Percentiles rank a stretch among this genome's conserved stretches.
Evolutionary conservation across 2,113 vertebrate species (phyloP).

Genomic region (Eretmochelys imbricata): DNA sequence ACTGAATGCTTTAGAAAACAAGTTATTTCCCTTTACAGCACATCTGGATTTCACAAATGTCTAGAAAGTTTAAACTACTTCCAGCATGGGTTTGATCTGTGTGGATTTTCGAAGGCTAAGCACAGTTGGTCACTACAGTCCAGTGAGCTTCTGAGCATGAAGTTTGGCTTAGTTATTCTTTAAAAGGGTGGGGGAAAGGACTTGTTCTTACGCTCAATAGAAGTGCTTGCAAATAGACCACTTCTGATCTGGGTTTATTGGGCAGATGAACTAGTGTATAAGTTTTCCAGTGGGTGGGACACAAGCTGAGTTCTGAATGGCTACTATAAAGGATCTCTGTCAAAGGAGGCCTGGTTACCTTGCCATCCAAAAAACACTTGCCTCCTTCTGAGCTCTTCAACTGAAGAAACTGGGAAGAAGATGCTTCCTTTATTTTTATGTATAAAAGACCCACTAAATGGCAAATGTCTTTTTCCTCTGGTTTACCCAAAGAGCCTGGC

Average conservation of each 20-base stretch:
- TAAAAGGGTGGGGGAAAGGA: not conserved
- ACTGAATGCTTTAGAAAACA: not conserved
- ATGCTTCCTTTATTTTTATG: not conserved
- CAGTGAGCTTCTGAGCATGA: not conserved
- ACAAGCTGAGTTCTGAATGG: fast-evolving
- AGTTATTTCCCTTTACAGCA: not conserved
- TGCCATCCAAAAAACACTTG: fast-evolving
- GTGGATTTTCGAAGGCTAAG: not conserved
- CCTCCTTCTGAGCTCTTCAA: not conserved
- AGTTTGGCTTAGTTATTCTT: fast-evolving
- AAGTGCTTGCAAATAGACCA: fast-evolving
- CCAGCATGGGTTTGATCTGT: not conserved
- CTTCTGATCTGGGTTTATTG: not conserved
- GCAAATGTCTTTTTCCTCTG: not conserved
- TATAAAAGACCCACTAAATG: not conserved
- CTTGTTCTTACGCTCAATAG: fast-evolving
- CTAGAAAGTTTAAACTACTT: fast-evolving
- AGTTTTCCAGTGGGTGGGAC: not conserved
- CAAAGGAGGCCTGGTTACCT: not conserved
- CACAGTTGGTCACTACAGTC: not conserved
- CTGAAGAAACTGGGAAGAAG: not conserved
- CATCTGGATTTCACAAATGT: not conserved
- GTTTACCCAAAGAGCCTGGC: not conserved
- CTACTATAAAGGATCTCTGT: not conserved
- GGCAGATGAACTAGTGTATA: not conserved